These are phyloP conservation scores for Torymus texanus DNA, from an alignment of 2,888 invertebrate genomes.

Conservation along the genomic window DNA sequence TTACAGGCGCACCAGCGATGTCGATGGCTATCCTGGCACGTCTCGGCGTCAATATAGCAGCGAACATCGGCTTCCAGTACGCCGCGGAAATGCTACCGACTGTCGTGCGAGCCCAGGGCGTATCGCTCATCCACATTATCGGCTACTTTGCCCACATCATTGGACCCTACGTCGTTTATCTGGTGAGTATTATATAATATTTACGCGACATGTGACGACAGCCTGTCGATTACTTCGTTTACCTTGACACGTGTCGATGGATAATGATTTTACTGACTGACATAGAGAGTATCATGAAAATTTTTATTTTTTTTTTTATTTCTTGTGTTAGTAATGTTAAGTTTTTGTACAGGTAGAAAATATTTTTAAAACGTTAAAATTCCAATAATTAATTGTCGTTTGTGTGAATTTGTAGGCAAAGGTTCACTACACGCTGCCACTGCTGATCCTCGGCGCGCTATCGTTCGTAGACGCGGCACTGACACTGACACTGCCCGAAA, in stretches of 20 bases:
- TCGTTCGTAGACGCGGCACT: constrained; percentile 85
- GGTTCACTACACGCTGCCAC: constrained; percentile 77
- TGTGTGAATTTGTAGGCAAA: constrained; percentile 65
- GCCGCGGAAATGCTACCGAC: constrained; percentile 92
- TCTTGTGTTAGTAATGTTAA: no score
- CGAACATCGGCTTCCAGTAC: constrained; percentile 93
- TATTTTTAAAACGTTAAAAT: no score
- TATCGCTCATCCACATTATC: constrained; percentile 91
- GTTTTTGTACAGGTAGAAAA: no score
- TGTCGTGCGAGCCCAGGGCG: constrained; percentile 90
- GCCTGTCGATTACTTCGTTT: background rate
- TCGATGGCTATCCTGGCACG: constrained; percentile 88
- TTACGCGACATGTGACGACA: background rate
- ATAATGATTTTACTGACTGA: no score
- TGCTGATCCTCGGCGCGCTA: constrained; percentile 85
- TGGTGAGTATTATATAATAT: constrained; percentile 77
- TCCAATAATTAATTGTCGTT: no score
- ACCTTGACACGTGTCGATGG: no score
- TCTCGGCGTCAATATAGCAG: constrained; percentile 91
- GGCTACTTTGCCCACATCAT: constrained; percentile 90
- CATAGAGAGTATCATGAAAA: no score
- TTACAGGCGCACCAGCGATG: constrained; percentile 83
- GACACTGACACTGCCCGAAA: constrained; percentile 88
- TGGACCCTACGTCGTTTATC: constrained; percentile 89
- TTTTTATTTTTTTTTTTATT: no score